A percentile compares a stretch with the other conserved stretches of the same genome.
Evolutionary conservation across 2,113 vertebrate genomes (phyloP).

Genomic region (Acanthisitta chloris): DNA sequence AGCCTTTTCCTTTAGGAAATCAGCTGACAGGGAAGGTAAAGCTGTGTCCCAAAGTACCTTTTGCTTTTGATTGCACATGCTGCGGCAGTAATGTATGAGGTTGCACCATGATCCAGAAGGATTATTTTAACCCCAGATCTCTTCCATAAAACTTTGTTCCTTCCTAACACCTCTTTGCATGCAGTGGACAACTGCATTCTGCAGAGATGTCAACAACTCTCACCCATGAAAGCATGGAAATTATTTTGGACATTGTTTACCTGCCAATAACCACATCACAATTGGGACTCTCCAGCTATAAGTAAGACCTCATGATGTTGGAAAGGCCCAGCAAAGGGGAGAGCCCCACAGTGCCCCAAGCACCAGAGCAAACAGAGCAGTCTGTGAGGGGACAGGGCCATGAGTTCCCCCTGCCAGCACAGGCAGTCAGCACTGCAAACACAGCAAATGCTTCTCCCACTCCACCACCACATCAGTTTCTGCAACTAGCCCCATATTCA

Average conservation of each 20-base stretch:
- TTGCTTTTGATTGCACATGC: neutral
- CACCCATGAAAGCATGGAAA: neutral
- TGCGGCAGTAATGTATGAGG: neutral
- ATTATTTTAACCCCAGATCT: neutral
- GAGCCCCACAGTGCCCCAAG: neutral
- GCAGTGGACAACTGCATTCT: rapidly evolving
- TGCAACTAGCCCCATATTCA: neutral
- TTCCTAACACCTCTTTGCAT: neutral
- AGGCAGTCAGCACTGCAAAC: neutral
- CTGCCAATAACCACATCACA: neutral
- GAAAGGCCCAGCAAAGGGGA: neutral
- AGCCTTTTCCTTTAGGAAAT: neutral
- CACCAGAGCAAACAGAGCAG: neutral
- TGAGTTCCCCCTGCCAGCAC: rapidly evolving
- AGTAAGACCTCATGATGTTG: neutral
- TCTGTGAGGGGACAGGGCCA: neutral
- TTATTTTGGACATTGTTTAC: neutral
- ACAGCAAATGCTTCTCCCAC: neutral
- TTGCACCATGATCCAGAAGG: neutral
- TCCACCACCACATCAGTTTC: neutral
- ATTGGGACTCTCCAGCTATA: rapidly evolving
- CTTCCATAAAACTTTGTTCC: neutral
- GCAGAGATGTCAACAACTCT: neutral
- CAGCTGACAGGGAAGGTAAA: neutral
- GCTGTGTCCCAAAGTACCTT: neutral